Base-by-base conservation (phyloP, 2,113 vertebrate species). In the Pelusios castaneus region DNA sequence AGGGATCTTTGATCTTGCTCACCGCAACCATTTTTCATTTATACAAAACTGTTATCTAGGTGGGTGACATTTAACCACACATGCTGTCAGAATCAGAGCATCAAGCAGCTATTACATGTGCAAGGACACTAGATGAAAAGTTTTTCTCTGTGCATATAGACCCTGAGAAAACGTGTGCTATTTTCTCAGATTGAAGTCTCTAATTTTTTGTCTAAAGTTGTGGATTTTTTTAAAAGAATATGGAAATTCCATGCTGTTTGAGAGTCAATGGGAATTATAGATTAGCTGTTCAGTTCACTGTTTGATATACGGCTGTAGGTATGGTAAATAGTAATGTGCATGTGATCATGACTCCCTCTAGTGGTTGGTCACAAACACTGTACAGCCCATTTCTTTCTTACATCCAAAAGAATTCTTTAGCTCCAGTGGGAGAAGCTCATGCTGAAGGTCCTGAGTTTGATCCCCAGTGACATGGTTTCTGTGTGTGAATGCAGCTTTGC, bases 331-430 rank as follows among this genome's bases (percentile, higher is more conserved):
- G 52, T 77, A 31, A 82, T 52, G 58, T 2, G 25, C 83, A 93
- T 92, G 94, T 92, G 89, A 79, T 91, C 82, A 76, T 16, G 82
- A 47, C 92, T 95, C 95, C 96, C 96, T 96, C 95, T 96, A 91
- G 84, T 91, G 94, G 92, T 55, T 89, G 24, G 47, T 84, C 29
- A 10, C 1, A 22, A 60, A 27, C 67, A 87, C 70, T n/a, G 78
- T 21, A 76, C 43, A 60, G 43, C 41, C 41, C 24, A 45, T 43
- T 25, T 43, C 67, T 17, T 67, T 67, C 67, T 27, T 43, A 29
- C 38, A 45, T 41, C 73, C 41, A 76, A 27, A 75, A 43, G 73
- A 27, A 24, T 31, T 58, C 34, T 41, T 55, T 41, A 55, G 51
- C 25, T 81, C n/a, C 55, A 29, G 41, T 43, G 9, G 38, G 29